Evolutionary conservation across 2,113 vertebrate species (phyloP).

Genomic region (Mesocricetus auratus): DNA sequence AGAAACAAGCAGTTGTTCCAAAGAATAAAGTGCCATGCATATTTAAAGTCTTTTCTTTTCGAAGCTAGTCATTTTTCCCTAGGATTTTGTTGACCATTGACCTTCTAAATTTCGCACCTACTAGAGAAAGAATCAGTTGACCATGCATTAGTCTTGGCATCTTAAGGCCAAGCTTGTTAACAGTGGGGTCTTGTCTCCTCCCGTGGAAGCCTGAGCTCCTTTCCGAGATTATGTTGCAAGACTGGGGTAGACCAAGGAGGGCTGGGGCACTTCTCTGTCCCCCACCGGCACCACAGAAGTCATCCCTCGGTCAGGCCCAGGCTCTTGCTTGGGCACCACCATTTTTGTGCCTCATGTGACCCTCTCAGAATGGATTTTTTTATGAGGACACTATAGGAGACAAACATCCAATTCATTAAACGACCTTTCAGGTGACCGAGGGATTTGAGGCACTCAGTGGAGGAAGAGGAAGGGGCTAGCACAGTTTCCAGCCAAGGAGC

Average conservation of each 20-base stretch:
- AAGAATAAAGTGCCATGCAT: slow-evolving; percentile 86
- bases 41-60: slow-evolving; percentile 85
- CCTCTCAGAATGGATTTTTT: background rate
- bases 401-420: background rate
- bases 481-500: background rate
- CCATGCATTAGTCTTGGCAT: slow-evolving; percentile 4
- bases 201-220: background rate
- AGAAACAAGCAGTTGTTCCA: slow-evolving; percentile 86
- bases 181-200: background rate
- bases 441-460: background rate
- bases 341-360: background rate
- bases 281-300: background rate
- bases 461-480: background rate
- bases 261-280: background rate
- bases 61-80: slow-evolving; percentile 68
- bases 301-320: background rate
- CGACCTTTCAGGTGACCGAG: background rate
- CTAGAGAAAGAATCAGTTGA: slow-evolving; percentile 18
- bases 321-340: background rate
- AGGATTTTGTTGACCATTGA: slow-evolving; percentile 61
- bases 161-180: slow-evolving; percentile 18
- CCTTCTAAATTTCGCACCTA: slow-evolving; percentile 64
- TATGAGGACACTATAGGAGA: background rate
- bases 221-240: background rate
- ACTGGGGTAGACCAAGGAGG: background rate